Conservation (phyloP, 1,140 invertebrate species). For the Drosophila baimaii region DNA sequence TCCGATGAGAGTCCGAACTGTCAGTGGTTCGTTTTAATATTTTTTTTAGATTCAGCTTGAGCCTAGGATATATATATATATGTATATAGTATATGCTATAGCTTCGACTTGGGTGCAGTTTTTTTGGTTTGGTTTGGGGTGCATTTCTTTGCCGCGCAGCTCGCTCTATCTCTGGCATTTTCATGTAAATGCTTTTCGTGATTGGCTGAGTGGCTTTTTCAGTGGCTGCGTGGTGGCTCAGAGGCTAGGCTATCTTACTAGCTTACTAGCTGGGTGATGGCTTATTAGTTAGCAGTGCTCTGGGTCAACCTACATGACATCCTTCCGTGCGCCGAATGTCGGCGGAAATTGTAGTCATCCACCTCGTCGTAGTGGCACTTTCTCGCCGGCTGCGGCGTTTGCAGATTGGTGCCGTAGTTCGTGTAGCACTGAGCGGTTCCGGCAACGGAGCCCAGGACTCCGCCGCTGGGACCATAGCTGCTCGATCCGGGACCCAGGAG, state of each 20-base stretch:
- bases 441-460: conserved; percentile 19
- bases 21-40: conserved; percentile 63
- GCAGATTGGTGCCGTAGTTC: conserved; percentile 83
- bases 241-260: conserved; percentile 25
- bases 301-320: conserved; percentile 78
- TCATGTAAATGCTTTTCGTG: conserved; percentile 75
- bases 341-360: conserved; percentile 78
- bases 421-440: conserved; percentile 77
- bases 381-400: conserved; percentile 81
- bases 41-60: conserved; percentile 42
- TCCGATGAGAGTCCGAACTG: conserved; percentile 47
- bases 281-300: conserved; percentile 30
- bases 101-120: conserved; percentile 21
- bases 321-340: conserved; percentile 84
- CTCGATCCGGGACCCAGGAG: conserved; percentile 80
- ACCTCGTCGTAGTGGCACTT: conserved; percentile 83
- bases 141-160: conserved; percentile 54
- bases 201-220: conserved; percentile 37
- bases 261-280: conserved; percentile 29
- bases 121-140: conserved; percentile 29
- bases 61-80: conserved; percentile 30
- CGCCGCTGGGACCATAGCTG: conserved; percentile 44
- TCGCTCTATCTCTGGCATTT: conserved; percentile 63
- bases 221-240: conserved; percentile 34
- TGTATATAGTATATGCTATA: not conserved